Conservation (phyloP, 2,888 invertebrate genomes). For the Amphipyra tragopoginis region DNA sequence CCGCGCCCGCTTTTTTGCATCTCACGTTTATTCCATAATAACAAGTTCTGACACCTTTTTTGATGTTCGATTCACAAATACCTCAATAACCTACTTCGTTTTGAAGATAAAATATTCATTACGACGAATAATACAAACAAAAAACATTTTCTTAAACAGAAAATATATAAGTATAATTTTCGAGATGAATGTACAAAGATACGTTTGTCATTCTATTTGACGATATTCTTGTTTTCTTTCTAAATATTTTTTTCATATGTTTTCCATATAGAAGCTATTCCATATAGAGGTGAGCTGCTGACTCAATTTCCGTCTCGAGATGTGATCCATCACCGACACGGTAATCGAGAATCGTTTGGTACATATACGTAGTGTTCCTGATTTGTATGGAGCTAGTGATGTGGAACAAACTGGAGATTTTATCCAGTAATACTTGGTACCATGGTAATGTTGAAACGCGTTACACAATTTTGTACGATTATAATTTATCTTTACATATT, state of each 20-base stretch:
- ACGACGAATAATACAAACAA: conserved; percentile 4
- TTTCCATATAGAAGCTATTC: conserved; percentile 30
- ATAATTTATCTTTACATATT: no score
- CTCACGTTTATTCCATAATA: not conserved
- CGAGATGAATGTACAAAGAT: conserved; percentile 3
- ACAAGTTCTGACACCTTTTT: not conserved
- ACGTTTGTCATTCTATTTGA: not conserved
- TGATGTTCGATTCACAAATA: conserved; percentile 1
- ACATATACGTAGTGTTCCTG: conserved; percentile 23
- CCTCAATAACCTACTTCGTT: conserved; percentile 7
- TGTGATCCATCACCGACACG: conserved; percentile 71
- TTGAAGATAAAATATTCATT: conserved; percentile 22
- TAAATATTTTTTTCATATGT: conserved; percentile 33
- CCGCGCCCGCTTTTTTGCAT: not conserved
- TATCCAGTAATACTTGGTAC: not conserved
- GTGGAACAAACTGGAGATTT: conserved; percentile 22
- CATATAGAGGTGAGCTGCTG: conserved; percentile 60
- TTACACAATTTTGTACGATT: no score
- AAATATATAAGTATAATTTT: conserved; percentile 4
- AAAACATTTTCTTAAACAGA: not conserved
- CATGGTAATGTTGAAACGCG: not conserved
- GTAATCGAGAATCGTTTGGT: conserved; percentile 51
- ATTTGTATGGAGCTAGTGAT: conserved; percentile 42
- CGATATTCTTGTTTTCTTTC: conserved; percentile 8
- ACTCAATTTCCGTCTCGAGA: conserved; percentile 73